Evolutionary conservation across 1,140 invertebrate species (phyloP), one percentile per base, ranked within the genome.

Genomic region (Elymnias hypermnestra): DNA sequence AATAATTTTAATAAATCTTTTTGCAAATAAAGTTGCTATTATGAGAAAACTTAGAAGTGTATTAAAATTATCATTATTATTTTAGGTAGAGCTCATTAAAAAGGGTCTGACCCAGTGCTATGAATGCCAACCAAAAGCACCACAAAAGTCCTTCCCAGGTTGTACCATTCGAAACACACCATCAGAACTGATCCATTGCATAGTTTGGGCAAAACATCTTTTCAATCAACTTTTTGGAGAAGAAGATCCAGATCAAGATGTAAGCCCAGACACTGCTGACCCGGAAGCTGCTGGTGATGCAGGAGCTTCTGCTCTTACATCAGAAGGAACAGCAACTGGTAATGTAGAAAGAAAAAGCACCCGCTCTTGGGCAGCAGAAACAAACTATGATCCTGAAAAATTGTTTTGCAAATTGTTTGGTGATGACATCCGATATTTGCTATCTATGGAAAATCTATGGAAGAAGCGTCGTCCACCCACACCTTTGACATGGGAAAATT

Each of bases 131-230:
- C 95, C 96, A 0, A 97, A 98, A 84, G 91, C 94, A 19, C 89
- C 92, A 29, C 95, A 97, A 68, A 98, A 97, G 83, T 94, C 94
- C 6, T 99, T 93, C 86, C 97, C 98, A 1, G 96, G 97, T 1
- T 99, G 98, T 83, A 99, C 98, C 0, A 99, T 99, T 58, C 89
- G 98, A 33, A 99, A 99, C 72, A 99, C 98, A 3, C 98, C 98
- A n/a, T 98, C 97, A 7, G 97, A 99, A 78, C 95, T 97, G 0
- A 98, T 99, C 61, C 98, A 99, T 84, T 99, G 98, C 75, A 97
- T 99, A 64, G 97, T 99, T 2, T 99, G 98, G 98, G 94, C 97
- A 0, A 99, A 99, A 82, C 97, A 98, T 90, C 89, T 99, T 8
- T 99, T 99, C 77, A 99, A 99, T 88, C 98, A 99, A 87, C 87